phyloP scores from a whole-genome alignment of 2,888 invertebrate genomes.

The Tanypteryx hageni region DNA sequence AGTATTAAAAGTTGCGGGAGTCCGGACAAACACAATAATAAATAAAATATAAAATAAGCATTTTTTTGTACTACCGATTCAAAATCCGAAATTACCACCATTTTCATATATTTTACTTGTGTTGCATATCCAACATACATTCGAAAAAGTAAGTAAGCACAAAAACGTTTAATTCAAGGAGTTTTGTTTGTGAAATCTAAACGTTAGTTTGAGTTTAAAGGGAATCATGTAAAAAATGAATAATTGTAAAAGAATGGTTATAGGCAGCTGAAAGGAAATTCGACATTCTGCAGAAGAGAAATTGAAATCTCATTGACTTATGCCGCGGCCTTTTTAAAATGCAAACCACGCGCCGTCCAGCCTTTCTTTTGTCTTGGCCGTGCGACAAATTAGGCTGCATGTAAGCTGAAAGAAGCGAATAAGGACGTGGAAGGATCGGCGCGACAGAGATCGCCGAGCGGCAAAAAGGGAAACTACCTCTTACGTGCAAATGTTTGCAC shows the following conservation, averaged over 20 bases:
- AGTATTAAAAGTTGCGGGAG: too few species aligned
- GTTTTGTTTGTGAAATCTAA: too few species aligned
- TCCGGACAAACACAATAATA: too few species aligned
- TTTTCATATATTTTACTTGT: too few species aligned
- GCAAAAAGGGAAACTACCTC: constrained; percentile 1
- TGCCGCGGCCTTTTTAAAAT: background rate
- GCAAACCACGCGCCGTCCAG: background rate
- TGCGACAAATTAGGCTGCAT: background rate
- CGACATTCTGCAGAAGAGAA: background rate
- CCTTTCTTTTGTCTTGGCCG: constrained; percentile 24
- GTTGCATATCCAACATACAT: too few species aligned
- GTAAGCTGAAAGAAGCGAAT: background rate
- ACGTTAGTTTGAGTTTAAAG: too few species aligned
- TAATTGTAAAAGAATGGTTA: background rate
- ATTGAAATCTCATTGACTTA: constrained; percentile 12
- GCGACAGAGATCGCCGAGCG: background rate
- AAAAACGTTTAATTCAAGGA: too few species aligned
- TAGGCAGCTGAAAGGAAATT: background rate
- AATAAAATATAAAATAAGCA: too few species aligned
- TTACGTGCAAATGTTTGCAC: constrained; percentile 29
- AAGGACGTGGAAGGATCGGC: background rate
- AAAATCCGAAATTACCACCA: too few species aligned
- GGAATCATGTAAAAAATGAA: background rate
- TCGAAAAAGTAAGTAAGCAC: too few species aligned
- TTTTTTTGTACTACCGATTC: too few species aligned